Conservation (phyloP, 2,113 vertebrate species). For the Chaenocephalus aceratus region DNA sequence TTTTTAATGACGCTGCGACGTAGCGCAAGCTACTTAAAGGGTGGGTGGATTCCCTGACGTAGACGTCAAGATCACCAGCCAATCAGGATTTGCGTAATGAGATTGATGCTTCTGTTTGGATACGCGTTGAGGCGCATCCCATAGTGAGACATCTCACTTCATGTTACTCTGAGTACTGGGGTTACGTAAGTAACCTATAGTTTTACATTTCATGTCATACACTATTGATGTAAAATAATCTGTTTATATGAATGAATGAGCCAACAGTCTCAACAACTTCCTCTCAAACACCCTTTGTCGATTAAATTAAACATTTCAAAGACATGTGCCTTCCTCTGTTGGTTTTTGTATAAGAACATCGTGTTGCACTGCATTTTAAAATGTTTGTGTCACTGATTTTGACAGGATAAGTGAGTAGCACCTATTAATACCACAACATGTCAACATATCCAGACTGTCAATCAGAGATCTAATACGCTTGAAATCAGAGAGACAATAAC, state of each 20-base stretch:
- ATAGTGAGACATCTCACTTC: no score
- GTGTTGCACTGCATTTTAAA: background rate
- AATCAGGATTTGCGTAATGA: no score
- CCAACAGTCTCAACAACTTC: background rate
- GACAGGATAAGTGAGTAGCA: conserved; percentile 9
- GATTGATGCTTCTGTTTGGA: no score
- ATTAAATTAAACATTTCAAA: background rate
- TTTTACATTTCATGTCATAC: background rate
- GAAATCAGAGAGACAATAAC: conserved; percentile 22
- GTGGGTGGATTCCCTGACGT: no score
- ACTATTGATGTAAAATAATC: no score
- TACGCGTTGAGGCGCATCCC: no score
- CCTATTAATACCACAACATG: background rate
- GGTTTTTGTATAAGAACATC: background rate
- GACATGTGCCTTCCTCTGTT: background rate
- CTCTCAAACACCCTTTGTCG: background rate
- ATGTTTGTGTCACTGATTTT: background rate
- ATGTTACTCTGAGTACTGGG: no score
- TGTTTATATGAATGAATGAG: background rate
- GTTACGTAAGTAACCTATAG: no score
- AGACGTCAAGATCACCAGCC: no score
- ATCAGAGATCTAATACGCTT: background rate
- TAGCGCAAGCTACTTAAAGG: no score
- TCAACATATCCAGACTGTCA: conserved; percentile 7
- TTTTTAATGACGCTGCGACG: no score